Base-by-base conservation (phyloP, 2,113 vertebrate species). In the Prinia subflava region DNA sequence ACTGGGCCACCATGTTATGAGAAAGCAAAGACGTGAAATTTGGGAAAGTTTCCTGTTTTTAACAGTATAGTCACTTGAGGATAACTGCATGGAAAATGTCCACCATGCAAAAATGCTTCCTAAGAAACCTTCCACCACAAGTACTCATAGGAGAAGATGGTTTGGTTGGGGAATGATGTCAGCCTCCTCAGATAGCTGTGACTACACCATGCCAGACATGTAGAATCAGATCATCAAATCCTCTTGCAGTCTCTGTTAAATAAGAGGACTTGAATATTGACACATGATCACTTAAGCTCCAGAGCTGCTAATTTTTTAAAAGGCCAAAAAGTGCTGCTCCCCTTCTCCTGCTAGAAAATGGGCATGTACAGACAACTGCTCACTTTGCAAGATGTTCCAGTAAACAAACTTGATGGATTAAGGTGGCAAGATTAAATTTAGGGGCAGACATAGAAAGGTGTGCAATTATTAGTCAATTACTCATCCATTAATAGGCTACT, bases 381-480 rank as follows among this genome's bases (percentile, higher is more conserved):
- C 22, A 28, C 67, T 20, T 62, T 75, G 35, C 15, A 42, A 49
- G 35, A 24, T 56, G 27, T n/a, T 71, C 75, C 35, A 70, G 37
- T 57, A 92, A 95, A 93, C 64, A 91, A 52, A 73, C 47, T 76
- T 89, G 76, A 97, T 94, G 31, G 44, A 90, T 50, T 80, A 13
- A 21, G 60, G 50, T 83, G 33, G 76, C 44, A 20, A 37, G 60
- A 39, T 91, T 85, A 94, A 87, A 89, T 68, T 74, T 93, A 90
- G 94, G 84, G 44, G 27, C 42, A 92, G 42, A 57, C 74, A 79
- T 70, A 28, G 83, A 85, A 53, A 92, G n/a, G 49, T 73, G 47
- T 82, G 42, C 64, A 89, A 89, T 92, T 81, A 92, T 93, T 84
- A 83, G 63, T 44, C 68, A 75, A 96, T 80, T 87, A 31, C n/a